These are phyloP conservation scores for Leptarthrus brevirostris DNA, from an alignment of 2,888 invertebrate genomes.

Conservation along the genomic window DNA sequence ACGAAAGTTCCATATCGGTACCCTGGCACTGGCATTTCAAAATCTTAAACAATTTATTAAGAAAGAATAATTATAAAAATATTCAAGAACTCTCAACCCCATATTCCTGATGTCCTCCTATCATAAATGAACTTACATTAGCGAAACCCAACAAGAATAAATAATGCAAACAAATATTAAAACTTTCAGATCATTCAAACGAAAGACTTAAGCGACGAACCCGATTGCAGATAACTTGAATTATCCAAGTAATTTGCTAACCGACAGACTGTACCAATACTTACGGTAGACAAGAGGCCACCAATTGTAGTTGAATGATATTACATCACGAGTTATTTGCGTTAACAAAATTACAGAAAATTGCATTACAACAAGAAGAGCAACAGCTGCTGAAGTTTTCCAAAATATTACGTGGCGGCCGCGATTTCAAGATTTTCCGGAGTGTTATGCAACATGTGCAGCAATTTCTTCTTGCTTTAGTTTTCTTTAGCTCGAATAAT, in stretches of 20 bases:
- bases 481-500: not conserved
- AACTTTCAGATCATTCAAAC: not conserved
- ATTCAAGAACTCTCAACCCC: too few species aligned
- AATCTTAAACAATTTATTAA: too few species aligned
- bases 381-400: not conserved
- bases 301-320: not conserved
- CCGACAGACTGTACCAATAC: not conserved
- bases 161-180: too few species aligned
- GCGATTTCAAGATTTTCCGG: not conserved
- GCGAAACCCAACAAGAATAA: too few species aligned
- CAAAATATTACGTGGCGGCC: not conserved
- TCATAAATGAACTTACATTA: too few species aligned
- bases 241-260: not conserved
- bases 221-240: not conserved
- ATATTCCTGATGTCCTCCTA: too few species aligned
- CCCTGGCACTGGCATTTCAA: too few species aligned
- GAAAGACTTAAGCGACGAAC: constrained; percentile 33
- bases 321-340: not conserved
- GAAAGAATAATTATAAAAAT: too few species aligned
- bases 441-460: not conserved
- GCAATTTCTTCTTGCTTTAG: not conserved
- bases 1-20: too few species aligned
- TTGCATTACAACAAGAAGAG: not conserved
- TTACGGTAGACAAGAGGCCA: not conserved
- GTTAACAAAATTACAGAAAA: not conserved